Base-by-base conservation (phyloP, 2,113 vertebrate genomes). In the Pseudorasbora parva region DNA sequence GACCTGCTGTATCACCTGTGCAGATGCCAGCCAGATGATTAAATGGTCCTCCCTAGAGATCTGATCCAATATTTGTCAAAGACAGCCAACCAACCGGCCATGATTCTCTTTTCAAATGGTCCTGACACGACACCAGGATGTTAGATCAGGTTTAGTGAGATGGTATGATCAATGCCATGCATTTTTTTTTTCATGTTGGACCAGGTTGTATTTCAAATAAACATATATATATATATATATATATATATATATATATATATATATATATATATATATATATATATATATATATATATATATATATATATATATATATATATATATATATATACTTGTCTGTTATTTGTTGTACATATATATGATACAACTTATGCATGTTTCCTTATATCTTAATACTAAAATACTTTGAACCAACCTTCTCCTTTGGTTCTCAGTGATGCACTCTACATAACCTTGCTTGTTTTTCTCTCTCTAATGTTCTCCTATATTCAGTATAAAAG, bases 11-110 rank as follows among this genome's bases (percentile, higher is more conserved):
- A 47, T 62, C 41, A 64, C 77, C 57, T 79, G 77, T 15, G 5
- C 8, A 49, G 37, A 64, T 64, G 10, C 15, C 6, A 30, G 43
- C 77, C 59, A 49, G 43, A 62, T 84, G 82, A 86, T 88, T 72
- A 82, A 54, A 78, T 11, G 64, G 45, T 25, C 33, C 19, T 73
- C 84, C 2, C 75, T 51, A 23, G 74, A 81, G 87, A 82, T 33
- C 47, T 54, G 74, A 11, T 25, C 56, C 30, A 60, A 19, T 59
- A 72, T 69, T 84, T 6, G 21, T 81, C 76, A 84, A 72, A 78
- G 64, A 56, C 68, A 45, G 33, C 43, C 30, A 45, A 41, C 82
- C 56, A 60, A 60, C 5, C 14, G 6, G 51, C 37, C 79, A 84
- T 49, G 27, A 27, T 64, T 59, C 62, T 79, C 74, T 56, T 79